A percentile compares a stretch with the other conserved stretches of the same genome.
Evolutionary conservation across 2,797 vertebrate species (phyloP).

Genomic region (Parambassis ranga): DNA sequence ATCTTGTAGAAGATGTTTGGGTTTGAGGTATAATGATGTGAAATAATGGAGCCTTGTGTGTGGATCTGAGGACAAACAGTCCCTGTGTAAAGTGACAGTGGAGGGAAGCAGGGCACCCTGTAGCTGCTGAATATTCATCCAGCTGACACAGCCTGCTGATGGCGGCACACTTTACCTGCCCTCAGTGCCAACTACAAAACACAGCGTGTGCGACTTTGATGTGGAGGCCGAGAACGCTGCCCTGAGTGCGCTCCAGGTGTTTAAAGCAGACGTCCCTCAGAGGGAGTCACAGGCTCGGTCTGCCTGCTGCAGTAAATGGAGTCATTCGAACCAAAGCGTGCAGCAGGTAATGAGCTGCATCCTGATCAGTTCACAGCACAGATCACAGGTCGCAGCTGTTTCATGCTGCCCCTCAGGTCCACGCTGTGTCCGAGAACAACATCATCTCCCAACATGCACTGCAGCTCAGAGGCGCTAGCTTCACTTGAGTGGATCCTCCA

Average conservation of each 20-base stretch:
- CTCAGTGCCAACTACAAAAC: background rate
- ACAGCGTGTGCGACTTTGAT: background rate
- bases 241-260: conserved; percentile 3
- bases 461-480: background rate
- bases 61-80: too few relatives aligned
- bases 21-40: too few relatives aligned
- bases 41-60: too few relatives aligned
- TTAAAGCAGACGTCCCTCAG: background rate
- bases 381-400: conserved; percentile 23
- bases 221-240: background rate
- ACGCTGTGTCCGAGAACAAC: background rate
- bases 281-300: conserved; percentile 5
- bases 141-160: too few relatives aligned
- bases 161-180: background rate
- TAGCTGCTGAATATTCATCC: too few relatives aligned
- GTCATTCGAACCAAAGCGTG: background rate
- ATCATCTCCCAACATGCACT: conserved; percentile 1
- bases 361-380: conserved; percentile 6
- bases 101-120: too few relatives aligned
- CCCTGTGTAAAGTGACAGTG: too few relatives aligned
- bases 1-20: too few relatives aligned
- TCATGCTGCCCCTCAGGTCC: background rate
- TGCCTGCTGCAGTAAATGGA: background rate
- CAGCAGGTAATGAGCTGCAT: conserved; percentile 17
- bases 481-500: background rate